A percentile compares a stretch with the other conserved stretches of the same genome.
Conservation (phyloP, 2,113 vertebrate genomes). For the Ginglymostoma cirratum region DNA sequence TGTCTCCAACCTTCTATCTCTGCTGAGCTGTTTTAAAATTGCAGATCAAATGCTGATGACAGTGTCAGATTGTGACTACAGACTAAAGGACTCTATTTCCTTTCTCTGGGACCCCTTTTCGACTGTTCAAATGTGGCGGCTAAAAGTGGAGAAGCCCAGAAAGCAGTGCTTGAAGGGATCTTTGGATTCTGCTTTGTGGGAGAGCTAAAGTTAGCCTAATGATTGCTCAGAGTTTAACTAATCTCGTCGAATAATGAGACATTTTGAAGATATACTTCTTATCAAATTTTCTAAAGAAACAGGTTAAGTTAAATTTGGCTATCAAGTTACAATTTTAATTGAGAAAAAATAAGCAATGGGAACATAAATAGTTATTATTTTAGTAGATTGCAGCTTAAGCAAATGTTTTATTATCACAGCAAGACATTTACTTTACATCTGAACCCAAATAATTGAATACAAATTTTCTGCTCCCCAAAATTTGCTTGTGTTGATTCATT, state of each 20-base stretch:
- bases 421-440: not conserved
- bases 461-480: not conserved
- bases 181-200: not conserved
- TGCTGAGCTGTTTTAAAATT: not conserved
- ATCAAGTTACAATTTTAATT: not conserved
- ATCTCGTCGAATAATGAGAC: not conserved
- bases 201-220: not conserved
- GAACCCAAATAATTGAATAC: not conserved
- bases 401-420: not conserved
- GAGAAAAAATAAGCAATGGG: not conserved
- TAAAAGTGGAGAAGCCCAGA: not conserved
- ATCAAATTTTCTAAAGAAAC: not conserved
- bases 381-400: not conserved
- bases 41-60: not conserved
- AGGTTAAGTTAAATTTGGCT: not conserved
- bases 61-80: not conserved
- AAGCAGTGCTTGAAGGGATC: not conserved
- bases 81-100: not conserved
- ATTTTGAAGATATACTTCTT: not conserved
- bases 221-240: not conserved
- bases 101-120: not conserved
- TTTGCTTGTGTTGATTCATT: not conserved
- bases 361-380: not conserved
- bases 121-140: not conserved
- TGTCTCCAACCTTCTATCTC: too few relatives aligned